Base-by-base conservation (phyloP, 2,888 invertebrate genomes). In the Lamellibrachia columna region DNA sequence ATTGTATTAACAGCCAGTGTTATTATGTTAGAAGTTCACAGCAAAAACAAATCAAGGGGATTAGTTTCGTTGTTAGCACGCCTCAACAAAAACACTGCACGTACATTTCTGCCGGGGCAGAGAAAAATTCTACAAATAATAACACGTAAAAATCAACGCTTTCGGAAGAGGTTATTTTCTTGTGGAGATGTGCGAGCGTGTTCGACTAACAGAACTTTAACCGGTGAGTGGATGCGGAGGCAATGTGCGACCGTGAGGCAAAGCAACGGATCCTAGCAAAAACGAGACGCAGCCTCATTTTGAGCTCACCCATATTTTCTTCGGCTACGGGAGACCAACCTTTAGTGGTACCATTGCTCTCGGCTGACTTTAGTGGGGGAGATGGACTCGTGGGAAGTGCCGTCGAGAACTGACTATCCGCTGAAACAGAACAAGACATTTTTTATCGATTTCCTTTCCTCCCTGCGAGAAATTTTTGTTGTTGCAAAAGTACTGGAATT, bases 341-440 rank as follows among this genome's bases (percentile, higher is more conserved):
- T 52, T 92, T 92, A 40, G 28, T n/a, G 53, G n/a, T 92, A 92
- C 90, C 90, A 90, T 55, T 92, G 52, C 91, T 53, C 52, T 91
- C 53, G 52, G 90, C 92, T 9, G 94, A 92, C 90, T 94, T 94
- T 91, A 94, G 92, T 7, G 94, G 93, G 3, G 94, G 94, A 52
- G 94, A 94, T 2, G 94, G 94, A 55, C 94, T 94, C 22, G 94
- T 93, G 40, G 94, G 94, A 53, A 94, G 92, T 52, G 92, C 92
- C 7, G 93, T 75, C 28, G 93, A 91, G 92, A 94, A 94, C 90
- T 94, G 94, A 90, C 93, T 93, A 90, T 94, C 94, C 91, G 93
- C 93, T 91, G 91, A 75, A 75, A 75, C 75, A 75, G 22, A 75
- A 75, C 75, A 75, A 75, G 75, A 7, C 22, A n/a, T 75, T 75